Base-by-base conservation (phyloP, 2,113 vertebrate genomes). In the Monopterus albus region DNA sequence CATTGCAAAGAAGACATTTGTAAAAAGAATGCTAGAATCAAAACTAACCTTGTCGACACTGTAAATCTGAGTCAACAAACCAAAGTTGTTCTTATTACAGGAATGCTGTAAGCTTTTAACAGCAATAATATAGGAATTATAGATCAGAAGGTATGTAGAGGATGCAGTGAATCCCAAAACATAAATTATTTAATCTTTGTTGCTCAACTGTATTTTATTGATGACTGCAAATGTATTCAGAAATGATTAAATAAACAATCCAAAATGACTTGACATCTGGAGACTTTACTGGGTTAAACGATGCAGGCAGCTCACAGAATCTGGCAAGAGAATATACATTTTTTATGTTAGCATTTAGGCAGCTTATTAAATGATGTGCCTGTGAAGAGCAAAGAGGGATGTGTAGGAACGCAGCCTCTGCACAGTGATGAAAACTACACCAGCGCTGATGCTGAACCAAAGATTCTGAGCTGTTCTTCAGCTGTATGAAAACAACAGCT, bases 271-370 rank as follows among this genome's bases (percentile, higher is more conserved):
- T 33, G 23, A 63, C 11, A 74, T 62, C 14, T 35, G 21, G 18
- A 60, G 33, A 50, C 9, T 56, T 49, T 6, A 6, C 8, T 39
- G 23, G 57, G 7, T 76, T 17, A 56, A 55, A 46, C 1, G 4
- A 17, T 33, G 25, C 20, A 38, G 50, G 21, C 47, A 57, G 39
- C 69, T 14, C 26, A n/a, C 28, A 63, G 42, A 74, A 82, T 45
- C 39, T 35, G 59, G 45, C 33, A 52, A 29, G 39, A 39, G 7
- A 45, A 51, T 39, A 64, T 62, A 2, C n/a, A 43, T 72, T 62
- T 81, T 84, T 52, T 21, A 67, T 59, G 43, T 49, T 10, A 78
- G 61, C 52, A 43, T 33, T 73, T 36, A 40, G 15, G 50, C 43
- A 29, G 33, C 25, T 52, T 49, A 55, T 66, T 62, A 75, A 58